Evolutionary conservation across 1,140 invertebrate species (phyloP), one percentile per base, ranked within the genome.

Genomic region (Battus philenor): DNA sequence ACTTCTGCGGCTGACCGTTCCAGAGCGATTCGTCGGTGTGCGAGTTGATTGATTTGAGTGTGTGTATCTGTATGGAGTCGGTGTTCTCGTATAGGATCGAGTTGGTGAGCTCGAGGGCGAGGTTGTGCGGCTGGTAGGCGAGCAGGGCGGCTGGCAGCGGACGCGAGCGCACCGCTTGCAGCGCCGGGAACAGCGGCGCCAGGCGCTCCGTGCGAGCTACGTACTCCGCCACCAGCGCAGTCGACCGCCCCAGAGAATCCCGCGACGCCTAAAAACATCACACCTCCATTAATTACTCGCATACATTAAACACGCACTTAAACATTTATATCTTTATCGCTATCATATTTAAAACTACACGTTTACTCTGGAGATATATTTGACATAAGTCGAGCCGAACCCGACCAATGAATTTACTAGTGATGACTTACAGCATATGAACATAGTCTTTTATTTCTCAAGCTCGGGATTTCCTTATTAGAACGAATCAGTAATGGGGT

Each of bases 1-100:
- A 83, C 30, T 73, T 68, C 26, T 77, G 82, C 12, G 79, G 80
- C 44, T 70, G 68, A 30, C 70, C 74, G 54, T 71, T 72, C 81
- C 81, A 86, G 38, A 84, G 56, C 24, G 75, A 75, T 41, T 71
- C 70, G 31, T 63, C 61, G 32, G 34, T 53, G 12, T 54, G 54
- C 0, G 62, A 63, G 44, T 54, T 56, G 10, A 71, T 44, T 10
- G 65, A 59, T 29, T 61, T 63, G n/a, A 65, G 46, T 0, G 58
- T 47, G 27, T 60, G 58, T 3, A 66, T 38, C 45, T 77, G 70
- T 31, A 76, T 63, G 10, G 72, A 72, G 41, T 63, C 65, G 7
- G 67, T 49, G 46, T 62, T 49, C 38, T 72, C 68, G 60, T 70
- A 74, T 10, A 74, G 63, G 26, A 74, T 64, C 6, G 73, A 74